Evolutionary conservation across 2,888 invertebrate genomes (phyloP).

Genomic region (Catocala fraxini): DNA sequence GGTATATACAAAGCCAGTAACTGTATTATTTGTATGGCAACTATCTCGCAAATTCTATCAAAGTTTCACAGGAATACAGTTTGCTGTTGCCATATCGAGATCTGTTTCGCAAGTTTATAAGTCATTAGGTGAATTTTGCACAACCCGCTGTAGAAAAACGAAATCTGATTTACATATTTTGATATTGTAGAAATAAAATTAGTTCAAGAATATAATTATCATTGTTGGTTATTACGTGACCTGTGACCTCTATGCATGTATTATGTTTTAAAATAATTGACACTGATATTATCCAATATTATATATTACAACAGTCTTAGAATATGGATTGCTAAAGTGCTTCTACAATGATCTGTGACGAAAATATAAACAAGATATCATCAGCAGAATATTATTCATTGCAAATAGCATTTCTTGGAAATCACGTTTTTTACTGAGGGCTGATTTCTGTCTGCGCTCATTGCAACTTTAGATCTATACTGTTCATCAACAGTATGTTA

Average conservation of each 20-base stretch:
- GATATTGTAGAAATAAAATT: slow-evolving; percentile 24
- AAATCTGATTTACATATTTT: slow-evolving; percentile 42
- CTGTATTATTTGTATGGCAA: slow-evolving; percentile 25
- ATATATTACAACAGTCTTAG: not conserved
- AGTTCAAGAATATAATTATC: slow-evolving; percentile 31
- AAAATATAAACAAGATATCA: slow-evolving; percentile 6
- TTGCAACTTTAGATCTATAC: too few relatives aligned
- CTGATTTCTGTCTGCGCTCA: too few relatives aligned
- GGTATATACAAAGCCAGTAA: slow-evolving; percentile 27
- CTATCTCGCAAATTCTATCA: slow-evolving; percentile 24
- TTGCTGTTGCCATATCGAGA: slow-evolving; percentile 30
- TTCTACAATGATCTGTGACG: slow-evolving; percentile 4
- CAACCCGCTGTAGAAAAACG: slow-evolving; percentile 27
- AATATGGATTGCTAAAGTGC: not conserved
- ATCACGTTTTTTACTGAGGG: not conserved
- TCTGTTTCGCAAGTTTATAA: slow-evolving; percentile 41
- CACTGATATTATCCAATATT: not conserved
- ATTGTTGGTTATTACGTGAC: slow-evolving; percentile 19
- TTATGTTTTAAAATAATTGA: not conserved
- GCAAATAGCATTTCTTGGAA: not conserved
- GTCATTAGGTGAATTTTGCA: slow-evolving; percentile 45
- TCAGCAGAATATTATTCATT: not conserved
- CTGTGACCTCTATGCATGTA: slow-evolving; percentile 29
- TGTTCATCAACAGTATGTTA: too few relatives aligned
- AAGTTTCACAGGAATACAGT: slow-evolving; percentile 24